Percentiles rank a stretch among this genome's conserved stretches.
Conservation (phyloP, 2,113 vertebrate species). For the Speoplatyrhinus poulsoni region DNA sequence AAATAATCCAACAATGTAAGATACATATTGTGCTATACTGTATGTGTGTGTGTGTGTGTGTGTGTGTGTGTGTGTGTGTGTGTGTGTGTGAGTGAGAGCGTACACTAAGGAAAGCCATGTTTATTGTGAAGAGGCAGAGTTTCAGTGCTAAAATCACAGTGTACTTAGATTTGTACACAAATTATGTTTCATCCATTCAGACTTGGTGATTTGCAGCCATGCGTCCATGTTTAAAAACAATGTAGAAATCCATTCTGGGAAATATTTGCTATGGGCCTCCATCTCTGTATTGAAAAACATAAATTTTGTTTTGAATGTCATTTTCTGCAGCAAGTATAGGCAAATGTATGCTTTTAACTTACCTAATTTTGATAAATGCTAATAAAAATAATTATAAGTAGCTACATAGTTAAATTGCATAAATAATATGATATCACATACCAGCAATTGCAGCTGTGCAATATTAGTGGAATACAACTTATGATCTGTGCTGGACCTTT, state of each 20-base stretch:
- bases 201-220: conserved; percentile 47
- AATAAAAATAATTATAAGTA: conserved; percentile 39
- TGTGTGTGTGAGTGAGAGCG: too few species aligned
- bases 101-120: too few species aligned
- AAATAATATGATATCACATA: conserved; percentile 30
- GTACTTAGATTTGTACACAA: conserved; percentile 9
- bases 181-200: background rate
- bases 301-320: conserved; percentile 48
- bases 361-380: conserved; percentile 57
- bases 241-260: conserved; percentile 6
- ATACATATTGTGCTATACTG: too few species aligned
- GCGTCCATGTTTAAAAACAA: conserved; percentile 17
- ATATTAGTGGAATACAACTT: conserved; percentile 42
- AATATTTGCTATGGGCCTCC: background rate
- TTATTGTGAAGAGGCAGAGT: too few species aligned
- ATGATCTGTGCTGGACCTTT: conserved; percentile 37
- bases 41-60: too few species aligned
- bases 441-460: conserved; percentile 57
- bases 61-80: too few species aligned
- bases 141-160: too few species aligned
- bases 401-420: conserved; percentile 21
- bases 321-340: conserved; percentile 43
- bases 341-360: conserved; percentile 47
- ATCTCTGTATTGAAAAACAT: conserved; percentile 25
- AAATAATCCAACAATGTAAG: too few species aligned